These are phyloP conservation scores for Macrotrachela quadricornifera DNA, from an alignment of 1,140 invertebrate genomes.

Conservation along the genomic window DNA sequence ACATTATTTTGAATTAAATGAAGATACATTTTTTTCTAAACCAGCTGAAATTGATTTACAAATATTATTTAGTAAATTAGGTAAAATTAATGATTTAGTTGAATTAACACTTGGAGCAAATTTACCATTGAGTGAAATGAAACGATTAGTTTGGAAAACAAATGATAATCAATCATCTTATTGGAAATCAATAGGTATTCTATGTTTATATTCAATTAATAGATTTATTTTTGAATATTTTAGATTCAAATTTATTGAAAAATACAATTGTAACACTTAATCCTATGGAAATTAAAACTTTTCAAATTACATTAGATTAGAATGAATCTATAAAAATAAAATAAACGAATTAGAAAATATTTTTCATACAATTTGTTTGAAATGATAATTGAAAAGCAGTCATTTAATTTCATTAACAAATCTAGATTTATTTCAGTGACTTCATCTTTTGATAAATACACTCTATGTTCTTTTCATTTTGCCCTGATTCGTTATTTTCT, in stretches of 20 bases:
- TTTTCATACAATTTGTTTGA: too few species aligned
- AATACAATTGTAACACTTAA: not conserved
- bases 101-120: conserved; percentile 4
- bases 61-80: not conserved
- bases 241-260: too few species aligned
- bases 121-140: not conserved
- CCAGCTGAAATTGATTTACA: conserved; percentile 23
- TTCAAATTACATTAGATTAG: not conserved
- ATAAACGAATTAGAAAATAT: too few species aligned
- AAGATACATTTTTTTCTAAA: conserved; percentile 39
- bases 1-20: conserved; percentile 54
- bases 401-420: too few species aligned
- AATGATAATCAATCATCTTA: not conserved
- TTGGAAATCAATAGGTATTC: not conserved
- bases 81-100: conserved; percentile 1
- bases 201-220: too few species aligned
- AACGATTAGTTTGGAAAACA: not conserved
- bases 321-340: too few species aligned
- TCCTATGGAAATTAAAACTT: conserved; percentile 10
- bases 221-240: too few species aligned
- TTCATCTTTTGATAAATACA: too few species aligned
- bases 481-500: too few species aligned
- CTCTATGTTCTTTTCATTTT: too few species aligned
- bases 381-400: too few species aligned
- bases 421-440: too few species aligned